phyloP scores from a whole-genome alignment of 1,140 invertebrate species.

The Acarapis woodi region DNA sequence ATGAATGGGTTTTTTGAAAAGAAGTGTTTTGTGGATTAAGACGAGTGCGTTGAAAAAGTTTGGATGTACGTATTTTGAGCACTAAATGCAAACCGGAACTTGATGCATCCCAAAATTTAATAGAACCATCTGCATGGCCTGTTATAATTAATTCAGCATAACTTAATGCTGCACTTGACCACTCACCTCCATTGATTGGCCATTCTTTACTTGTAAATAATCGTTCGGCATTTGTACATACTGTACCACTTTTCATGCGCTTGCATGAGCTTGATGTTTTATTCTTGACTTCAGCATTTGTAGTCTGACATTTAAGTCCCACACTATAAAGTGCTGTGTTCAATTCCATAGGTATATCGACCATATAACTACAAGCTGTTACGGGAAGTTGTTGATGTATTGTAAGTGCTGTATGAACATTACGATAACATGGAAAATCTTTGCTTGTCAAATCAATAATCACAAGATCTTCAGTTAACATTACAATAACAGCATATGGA shows the following conservation, averaged over 20 bases:
- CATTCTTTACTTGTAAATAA: constrained; percentile 75
- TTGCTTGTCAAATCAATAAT: constrained; percentile 77
- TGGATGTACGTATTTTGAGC: constrained; percentile 90
- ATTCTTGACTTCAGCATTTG: constrained; percentile 15
- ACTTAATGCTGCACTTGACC: constrained; percentile 67
- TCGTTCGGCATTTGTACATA: constrained; percentile 20
- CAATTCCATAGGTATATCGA: constrained; percentile 85
- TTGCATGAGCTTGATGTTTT: constrained; percentile 14
- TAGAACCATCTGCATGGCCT: constrained; percentile 76
- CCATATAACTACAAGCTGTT: constrained; percentile 78
- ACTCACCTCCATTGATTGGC: constrained; percentile 75
- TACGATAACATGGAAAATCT: constrained; percentile 94
- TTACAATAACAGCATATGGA: constrained; percentile 82
- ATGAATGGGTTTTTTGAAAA: no score
- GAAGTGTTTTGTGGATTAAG: no score
- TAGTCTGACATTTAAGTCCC: constrained; percentile 29
- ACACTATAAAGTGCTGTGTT: constrained; percentile 76
- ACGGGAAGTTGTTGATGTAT: constrained; percentile 90
- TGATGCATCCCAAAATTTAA: constrained; percentile 94
- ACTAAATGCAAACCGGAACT: constrained; percentile 47
- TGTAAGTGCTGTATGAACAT: constrained; percentile 77
- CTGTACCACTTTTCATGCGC: neutral
- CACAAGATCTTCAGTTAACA: constrained; percentile 89
- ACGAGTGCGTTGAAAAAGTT: constrained; percentile 77
- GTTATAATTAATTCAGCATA: constrained; percentile 92